phyloP scores from a whole-genome alignment of 2,888 invertebrate genomes.

The Agrotis exclamationis region DNA sequence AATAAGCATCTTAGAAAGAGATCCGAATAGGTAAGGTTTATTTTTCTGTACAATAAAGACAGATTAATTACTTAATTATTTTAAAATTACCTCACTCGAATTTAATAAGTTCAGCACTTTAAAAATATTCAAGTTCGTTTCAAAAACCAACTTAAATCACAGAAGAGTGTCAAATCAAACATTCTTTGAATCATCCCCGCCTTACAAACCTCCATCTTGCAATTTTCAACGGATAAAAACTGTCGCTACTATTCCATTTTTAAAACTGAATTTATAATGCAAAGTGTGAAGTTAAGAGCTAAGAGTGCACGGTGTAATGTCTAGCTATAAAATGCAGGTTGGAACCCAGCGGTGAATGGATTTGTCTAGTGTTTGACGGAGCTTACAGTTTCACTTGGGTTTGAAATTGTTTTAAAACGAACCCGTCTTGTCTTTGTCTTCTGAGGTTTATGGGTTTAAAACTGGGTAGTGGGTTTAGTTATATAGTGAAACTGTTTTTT shows the following conservation, averaged over 20 bases:
- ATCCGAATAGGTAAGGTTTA: too few species aligned
- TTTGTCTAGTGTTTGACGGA: constrained; percentile 50
- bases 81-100: too few species aligned
- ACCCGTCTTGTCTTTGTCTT: constrained; percentile 12
- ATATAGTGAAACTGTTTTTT: too few species aligned
- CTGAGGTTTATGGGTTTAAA: background rate
- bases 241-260: constrained; percentile 57
- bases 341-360: constrained; percentile 33
- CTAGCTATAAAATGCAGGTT: constrained; percentile 63
- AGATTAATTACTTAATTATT: too few species aligned
- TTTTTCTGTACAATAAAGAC: too few species aligned
- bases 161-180: background rate
- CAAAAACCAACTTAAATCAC: background rate
- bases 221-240: constrained; percentile 51
- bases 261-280: constrained; percentile 60
- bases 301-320: constrained; percentile 55
- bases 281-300: constrained; percentile 60
- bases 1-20: too few species aligned
- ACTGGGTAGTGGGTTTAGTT: background rate
- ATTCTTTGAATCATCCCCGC: constrained; percentile 20
- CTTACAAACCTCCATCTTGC: constrained; percentile 18
- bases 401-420: constrained; percentile 32
- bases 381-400: constrained; percentile 35
- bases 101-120: too few species aligned
- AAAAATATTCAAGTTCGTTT: too few species aligned